A percentile compares a stretch with the other conserved stretches of the same genome.
These are phyloP conservation scores for Geophilus truncorum DNA, from an alignment of 2,888 invertebrate genomes.

Conservation along the genomic window DNA sequence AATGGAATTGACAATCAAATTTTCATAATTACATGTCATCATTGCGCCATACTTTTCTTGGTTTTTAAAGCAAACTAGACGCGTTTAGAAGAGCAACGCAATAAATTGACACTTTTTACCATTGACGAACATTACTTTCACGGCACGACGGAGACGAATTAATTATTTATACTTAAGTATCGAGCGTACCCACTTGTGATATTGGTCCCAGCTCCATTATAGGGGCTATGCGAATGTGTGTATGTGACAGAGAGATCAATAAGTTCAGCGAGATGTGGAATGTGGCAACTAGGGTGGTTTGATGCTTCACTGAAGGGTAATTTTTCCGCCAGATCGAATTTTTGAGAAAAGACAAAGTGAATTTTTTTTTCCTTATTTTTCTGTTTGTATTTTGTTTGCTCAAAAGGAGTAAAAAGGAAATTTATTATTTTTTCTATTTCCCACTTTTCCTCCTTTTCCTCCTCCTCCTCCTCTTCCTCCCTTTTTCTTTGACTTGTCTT, in stretches of 20 bases:
- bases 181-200: not conserved
- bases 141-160: not conserved
- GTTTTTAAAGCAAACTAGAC: not conserved
- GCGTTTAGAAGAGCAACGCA: not conserved
- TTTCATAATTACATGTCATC: not conserved
- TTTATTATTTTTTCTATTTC: not conserved
- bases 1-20: not conserved
- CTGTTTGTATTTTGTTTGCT: not conserved
- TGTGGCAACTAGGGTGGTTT: constrained; percentile 13
- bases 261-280: constrained; percentile 17
- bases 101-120: not conserved
- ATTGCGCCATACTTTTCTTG: not conserved
- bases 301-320: constrained; percentile 13
- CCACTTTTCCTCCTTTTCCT: no score
- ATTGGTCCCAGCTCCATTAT: not conserved
- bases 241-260: constrained; percentile 2
- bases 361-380: not conserved
- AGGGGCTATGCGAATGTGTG: not conserved
- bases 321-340: not conserved
- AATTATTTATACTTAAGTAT: not conserved
- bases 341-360: not conserved
- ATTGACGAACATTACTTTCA: not conserved
- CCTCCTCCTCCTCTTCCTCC: no score
- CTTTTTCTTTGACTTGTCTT: not conserved
- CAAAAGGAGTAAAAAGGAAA: not conserved